phyloP scores from a whole-genome alignment of 2,797 vertebrate genomes.

The Eulemur coronatus region DNA sequence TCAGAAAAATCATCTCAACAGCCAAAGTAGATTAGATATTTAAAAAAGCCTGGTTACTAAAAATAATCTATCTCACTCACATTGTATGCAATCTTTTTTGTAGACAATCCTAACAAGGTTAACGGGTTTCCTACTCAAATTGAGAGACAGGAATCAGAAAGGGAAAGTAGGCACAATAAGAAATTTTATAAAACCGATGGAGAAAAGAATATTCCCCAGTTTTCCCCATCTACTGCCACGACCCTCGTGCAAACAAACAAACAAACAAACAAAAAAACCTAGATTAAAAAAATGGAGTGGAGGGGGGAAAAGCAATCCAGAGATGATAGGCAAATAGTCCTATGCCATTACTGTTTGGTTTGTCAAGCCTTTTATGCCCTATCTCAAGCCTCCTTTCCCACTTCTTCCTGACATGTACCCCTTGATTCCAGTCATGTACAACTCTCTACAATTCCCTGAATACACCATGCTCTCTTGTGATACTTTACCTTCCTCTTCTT shows the following conservation, averaged over 20 bases:
- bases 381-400: background rate
- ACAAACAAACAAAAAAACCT: background rate
- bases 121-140: background rate
- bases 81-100: background rate
- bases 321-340: background rate
- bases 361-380: background rate
- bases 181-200: background rate
- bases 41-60: background rate
- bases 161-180: background rate
- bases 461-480: background rate
- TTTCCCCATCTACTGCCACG: background rate
- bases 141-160: background rate
- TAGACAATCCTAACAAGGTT: background rate
- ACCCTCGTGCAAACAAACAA: too few species aligned
- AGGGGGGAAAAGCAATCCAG: background rate
- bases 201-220: background rate
- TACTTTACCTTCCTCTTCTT: background rate
- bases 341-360: background rate
- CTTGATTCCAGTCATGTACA: background rate
- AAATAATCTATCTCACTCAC: background rate
- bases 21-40: background rate
- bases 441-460: background rate
- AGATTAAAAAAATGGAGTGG: background rate
- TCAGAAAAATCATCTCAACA: slow-evolving; percentile 7
- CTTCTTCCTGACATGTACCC: background rate